These are phyloP conservation scores for Augochlora pura DNA, from an alignment of 1,140 invertebrate species.

Conservation along the genomic window DNA sequence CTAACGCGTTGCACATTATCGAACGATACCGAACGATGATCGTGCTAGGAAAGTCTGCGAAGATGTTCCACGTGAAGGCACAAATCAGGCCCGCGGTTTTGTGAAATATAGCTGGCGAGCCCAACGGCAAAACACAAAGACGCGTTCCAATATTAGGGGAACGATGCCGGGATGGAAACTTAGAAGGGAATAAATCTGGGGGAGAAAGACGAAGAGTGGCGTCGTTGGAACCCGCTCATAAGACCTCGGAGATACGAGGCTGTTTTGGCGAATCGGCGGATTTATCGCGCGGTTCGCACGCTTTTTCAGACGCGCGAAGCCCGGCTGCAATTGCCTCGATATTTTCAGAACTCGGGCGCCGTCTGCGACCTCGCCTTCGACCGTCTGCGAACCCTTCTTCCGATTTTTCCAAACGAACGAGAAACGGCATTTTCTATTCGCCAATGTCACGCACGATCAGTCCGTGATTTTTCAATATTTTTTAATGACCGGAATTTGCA, in stretches of 20 bases:
- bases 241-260: conserved; percentile 20
- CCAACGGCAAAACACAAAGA: not conserved
- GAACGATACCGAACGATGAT: not conserved
- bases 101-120: not conserved
- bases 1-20: too few relatives aligned
- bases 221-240: not conserved
- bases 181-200: conserved; percentile 3
- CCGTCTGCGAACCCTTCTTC: conserved; percentile 16
- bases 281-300: conserved; percentile 18
- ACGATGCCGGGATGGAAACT: not conserved
- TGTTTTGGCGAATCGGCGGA: conserved; percentile 32
- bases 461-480: too few relatives aligned
- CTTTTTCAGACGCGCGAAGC: conserved; percentile 4
- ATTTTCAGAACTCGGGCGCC: conserved; percentile 35
- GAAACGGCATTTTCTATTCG: too few relatives aligned
- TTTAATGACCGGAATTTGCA: too few relatives aligned
- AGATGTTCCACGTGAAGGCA: not conserved
- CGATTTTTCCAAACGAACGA: not conserved
- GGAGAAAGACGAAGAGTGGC: not conserved
- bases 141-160: conserved; percentile 6
- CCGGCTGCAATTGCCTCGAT: not conserved
- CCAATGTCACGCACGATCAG: too few relatives aligned
- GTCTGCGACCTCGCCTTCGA: conserved; percentile 30
- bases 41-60: not conserved
- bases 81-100: not conserved